Evolutionary conservation across 2,888 invertebrate genomes (phyloP), one percentile per base, ranked within the genome.

Genomic region (Microctonus brassicae): DNA sequence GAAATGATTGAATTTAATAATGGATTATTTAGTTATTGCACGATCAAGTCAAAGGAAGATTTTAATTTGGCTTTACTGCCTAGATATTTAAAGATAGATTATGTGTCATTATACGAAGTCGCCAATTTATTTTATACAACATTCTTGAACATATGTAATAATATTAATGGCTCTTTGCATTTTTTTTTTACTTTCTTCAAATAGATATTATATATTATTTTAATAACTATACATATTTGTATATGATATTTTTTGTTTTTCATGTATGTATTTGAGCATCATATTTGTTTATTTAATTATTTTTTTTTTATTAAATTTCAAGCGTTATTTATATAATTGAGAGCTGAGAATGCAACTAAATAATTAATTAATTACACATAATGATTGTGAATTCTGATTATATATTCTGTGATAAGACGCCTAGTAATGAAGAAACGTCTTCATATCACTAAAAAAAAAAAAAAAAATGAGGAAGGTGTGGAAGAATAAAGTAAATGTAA

Each of bases 1-100:
- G 29, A 34, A 34, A 53, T 58, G 24, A 13, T 20, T 47, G n/a
- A n/a, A n/a, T n/a, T n/a, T n/a, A n/a, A n/a, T n/a, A n/a, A n/a
- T n/a, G n/a, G n/a, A n/a, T n/a, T n/a, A n/a, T n/a, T n/a, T n/a
- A n/a, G n/a, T n/a, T n/a, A n/a, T n/a, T n/a, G n/a, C n/a, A n/a
- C 29, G 26, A 57, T 13, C 29, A 10, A 24, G 26, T 39, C 36
- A 33, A 42, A 60, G 42, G 24, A 47, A 47, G 57, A 61, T n/a
- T 36, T 47, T 60, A 24, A 53, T 68, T 52, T 39, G 29, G 26
- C 39, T 66, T 47, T 60, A 67, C 67, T 67, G 67, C 58, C 58
- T 67, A 26, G 58, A 58, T 53, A 64, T 52, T 58, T 20, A 34
- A 33, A 10, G 34, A 53, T 64, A 34, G 22, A 53, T 53, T 7